Conservation (phyloP, 2,888 invertebrate genomes). For the Drosophila acutilabella region DNA sequence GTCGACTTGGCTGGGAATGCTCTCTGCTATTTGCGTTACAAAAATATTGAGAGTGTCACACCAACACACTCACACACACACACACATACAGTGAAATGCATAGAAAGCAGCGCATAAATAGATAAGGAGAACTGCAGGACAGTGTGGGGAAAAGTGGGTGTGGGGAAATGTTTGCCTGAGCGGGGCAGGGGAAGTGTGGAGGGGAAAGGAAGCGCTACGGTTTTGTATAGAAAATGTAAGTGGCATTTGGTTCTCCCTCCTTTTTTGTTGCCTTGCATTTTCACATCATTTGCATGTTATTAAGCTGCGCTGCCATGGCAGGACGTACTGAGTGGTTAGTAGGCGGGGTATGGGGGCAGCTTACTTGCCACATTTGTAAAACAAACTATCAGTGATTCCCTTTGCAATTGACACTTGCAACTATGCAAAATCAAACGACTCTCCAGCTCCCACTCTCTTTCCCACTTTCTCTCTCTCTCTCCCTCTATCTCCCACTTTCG, state of each 20-base stretch:
- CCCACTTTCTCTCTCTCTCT: not conserved
- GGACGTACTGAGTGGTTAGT: not conserved
- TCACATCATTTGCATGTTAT: conserved; percentile 77
- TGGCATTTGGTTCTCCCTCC: conserved; percentile 53
- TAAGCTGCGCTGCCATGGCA: conserved; percentile 37
- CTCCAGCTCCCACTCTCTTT: not conserved
- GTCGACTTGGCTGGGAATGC: conserved; percentile 40
- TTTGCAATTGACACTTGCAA: conserved; percentile 21
- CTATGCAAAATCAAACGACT: conserved; percentile 41
- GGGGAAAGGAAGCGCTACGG: conserved; percentile 33
- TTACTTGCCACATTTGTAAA: conserved; percentile 52
- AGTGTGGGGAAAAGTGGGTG: not conserved
- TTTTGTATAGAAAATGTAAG: conserved; percentile 46
- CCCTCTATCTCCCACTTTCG: not conserved
- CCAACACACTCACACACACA: conserved; percentile 11
- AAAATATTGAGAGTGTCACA: conserved; percentile 68
- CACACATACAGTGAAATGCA: conserved; percentile 19
- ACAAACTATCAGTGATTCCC: conserved; percentile 50
- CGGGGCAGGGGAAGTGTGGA: not conserved
- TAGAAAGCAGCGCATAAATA: conserved; percentile 20
- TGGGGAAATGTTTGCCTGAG: not conserved
- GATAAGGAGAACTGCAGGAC: not conserved
- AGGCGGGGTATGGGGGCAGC: not conserved
- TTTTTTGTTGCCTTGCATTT: conserved; percentile 51
- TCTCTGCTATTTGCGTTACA: conserved; percentile 50